These are phyloP conservation scores for Serranus cabrilla DNA, from an alignment of 2,797 vertebrate species.

Conservation along the genomic window DNA sequence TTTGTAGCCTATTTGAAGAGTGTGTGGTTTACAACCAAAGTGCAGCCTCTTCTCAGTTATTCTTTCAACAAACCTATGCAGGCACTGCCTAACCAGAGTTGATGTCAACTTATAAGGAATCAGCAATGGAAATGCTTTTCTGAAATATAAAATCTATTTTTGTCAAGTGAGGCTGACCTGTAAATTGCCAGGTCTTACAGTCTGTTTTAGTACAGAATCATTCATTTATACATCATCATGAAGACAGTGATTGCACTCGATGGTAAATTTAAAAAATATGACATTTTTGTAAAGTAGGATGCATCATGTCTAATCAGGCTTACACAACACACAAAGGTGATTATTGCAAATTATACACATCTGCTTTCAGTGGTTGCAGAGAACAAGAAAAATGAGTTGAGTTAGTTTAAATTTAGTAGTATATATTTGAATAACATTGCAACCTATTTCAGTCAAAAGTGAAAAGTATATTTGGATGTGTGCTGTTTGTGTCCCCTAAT, in stretches of 20 bases:
- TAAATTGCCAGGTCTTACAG: not conserved
- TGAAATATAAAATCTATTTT: constrained; percentile 8
- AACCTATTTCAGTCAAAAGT: not conserved
- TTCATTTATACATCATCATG: not conserved
- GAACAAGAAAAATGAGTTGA: not conserved
- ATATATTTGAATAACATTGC: not conserved
- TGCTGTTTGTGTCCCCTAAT: too few relatives aligned
- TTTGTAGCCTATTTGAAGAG: constrained; percentile 64
- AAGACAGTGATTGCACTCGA: not conserved
- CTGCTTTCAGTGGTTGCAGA: constrained; percentile 9
- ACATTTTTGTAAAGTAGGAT: not conserved
- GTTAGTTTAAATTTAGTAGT: not conserved
- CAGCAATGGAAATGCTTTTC: not conserved
- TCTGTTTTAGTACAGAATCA: not conserved
- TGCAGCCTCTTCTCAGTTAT: constrained; percentile 55
- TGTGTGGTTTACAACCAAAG: constrained; percentile 60
- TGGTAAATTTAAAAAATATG: constrained; percentile 9
- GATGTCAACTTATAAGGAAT: constrained; percentile 28
- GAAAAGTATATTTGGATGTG: not conserved
- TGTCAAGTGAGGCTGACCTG: not conserved
- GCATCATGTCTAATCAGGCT: not conserved
- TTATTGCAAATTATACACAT: constrained; percentile 9
- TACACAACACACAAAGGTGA: not conserved
- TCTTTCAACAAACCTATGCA: constrained; percentile 43
- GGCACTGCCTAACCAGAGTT: constrained; percentile 15